phyloP scores from a whole-genome alignment of 1,140 invertebrate genomes.

The Adelges cooleyi region DNA sequence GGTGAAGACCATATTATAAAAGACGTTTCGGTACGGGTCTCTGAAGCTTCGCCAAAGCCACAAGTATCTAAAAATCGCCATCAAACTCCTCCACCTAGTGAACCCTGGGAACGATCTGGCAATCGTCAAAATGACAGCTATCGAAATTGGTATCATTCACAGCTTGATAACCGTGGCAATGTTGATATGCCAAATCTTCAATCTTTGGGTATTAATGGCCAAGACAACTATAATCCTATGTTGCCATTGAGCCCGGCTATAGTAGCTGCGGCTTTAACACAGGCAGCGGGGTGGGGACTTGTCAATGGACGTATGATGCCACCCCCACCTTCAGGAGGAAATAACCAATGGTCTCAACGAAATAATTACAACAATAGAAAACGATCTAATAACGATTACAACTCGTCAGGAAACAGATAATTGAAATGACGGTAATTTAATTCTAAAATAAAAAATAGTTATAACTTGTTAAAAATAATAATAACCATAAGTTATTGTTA shows the following conservation, averaged over 20 bases:
- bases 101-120: conserved; percentile 38
- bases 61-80: conserved; percentile 45
- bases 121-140: conserved; percentile 32
- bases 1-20: conserved; percentile 97
- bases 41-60: conserved; percentile 84
- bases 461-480: not conserved
- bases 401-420: conserved; percentile 20
- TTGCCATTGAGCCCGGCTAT: conserved; percentile 69
- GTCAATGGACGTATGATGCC: conserved; percentile 4
- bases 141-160: conserved; percentile 34
- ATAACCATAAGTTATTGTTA: too few species aligned
- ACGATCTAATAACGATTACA: conserved; percentile 26
- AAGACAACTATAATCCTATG: conserved; percentile 41
- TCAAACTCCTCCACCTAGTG: conserved; percentile 35
- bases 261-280: conserved; percentile 70
- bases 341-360: conserved; percentile 24
- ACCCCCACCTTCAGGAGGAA: conserved; percentile 9
- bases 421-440: conserved; percentile 13
- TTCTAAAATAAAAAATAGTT: conserved; percentile 1
- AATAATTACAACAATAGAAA: conserved; percentile 19
- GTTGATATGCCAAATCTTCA: conserved; percentile 81
- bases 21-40: conserved; percentile 85
- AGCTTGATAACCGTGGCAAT: conserved; percentile 43
- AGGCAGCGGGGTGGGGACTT: conserved; percentile 40
- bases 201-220: conserved; percentile 61